These are phyloP conservation scores for Oostethus manadensis DNA, from an alignment of 2,113 vertebrate species.

Conservation along the genomic window DNA sequence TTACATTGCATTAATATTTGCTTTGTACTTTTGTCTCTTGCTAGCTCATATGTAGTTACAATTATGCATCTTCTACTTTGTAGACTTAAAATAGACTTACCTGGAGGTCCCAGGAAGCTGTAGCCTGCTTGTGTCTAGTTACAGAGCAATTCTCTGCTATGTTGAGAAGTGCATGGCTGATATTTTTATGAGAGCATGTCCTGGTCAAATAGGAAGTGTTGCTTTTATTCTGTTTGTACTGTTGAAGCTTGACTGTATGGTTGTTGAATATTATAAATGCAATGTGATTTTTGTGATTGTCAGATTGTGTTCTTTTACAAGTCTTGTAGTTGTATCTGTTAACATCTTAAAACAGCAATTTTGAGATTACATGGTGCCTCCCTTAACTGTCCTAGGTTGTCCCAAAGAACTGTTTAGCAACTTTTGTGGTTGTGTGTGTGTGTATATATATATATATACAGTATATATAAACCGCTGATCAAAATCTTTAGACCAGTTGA, in stretches of 20 bases:
- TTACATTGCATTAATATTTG: no score
- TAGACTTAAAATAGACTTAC: neutral
- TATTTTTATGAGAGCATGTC: neutral
- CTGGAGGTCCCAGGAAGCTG: neutral
- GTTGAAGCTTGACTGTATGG: neutral
- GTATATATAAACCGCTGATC: no score
- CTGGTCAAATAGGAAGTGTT: slow-evolving; percentile 1
- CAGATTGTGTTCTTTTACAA: neutral
- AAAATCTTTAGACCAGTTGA: no score
- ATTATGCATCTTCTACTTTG: neutral
- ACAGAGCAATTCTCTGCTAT: neutral
- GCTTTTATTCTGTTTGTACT: neutral
- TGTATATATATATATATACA: no score
- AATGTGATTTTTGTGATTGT: neutral
- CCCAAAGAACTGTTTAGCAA: no score
- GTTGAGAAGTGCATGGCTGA: neutral
- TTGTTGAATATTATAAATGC: neutral
- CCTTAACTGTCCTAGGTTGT: no score
- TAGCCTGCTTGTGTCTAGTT: neutral
- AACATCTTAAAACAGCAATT: no score
- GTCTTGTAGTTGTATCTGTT: neutral
- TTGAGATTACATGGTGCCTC: no score
- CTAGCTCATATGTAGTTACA: no score
- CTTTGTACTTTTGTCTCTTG: no score
- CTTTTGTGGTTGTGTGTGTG: no score